Base-by-base conservation (phyloP, 2,113 vertebrate species). In the Peromyscus californicus region DNA sequence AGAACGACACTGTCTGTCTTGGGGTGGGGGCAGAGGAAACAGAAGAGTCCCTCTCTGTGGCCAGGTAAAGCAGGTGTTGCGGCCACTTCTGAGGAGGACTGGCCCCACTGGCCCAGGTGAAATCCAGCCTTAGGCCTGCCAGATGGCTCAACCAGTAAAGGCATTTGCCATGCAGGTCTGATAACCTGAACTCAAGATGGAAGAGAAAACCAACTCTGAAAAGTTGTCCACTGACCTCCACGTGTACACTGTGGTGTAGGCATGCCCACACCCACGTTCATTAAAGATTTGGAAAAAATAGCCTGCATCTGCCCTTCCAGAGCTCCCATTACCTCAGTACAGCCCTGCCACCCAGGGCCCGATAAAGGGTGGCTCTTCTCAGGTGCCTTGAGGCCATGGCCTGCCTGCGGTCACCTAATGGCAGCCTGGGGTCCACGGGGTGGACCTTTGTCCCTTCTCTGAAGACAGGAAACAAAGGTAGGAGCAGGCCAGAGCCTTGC, bases 21-120 rank as follows among this genome's bases (percentile, higher is more conserved):
- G 0, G 5, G 51, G 9, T 0, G 4, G 7, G 7, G 17, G 4
- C 0, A 12, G 19, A 70, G 48, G 33, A 7, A 42, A 17, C 13
- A 87, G 42, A 63, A 79, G 70, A 36, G 69, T 48, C 61, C n/a
- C 48, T 70, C 11, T n/a, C 0, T 2, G 0, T 9, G 22, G 54
- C 51, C 22, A 31, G 24, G 51, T 51, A 59, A n/a, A 92, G 65
- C 69, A 0, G 2, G 21, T 21, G 12, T 85, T 72, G 57, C 21
- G 57, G 21, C 48, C 42, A 13, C 48, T 45, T 48, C n/a, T 15
- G 31, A 61, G 22, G 31, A 45, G 17, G 51, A 48, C 59, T 61
- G 5, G 2, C 29, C 51, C 63, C 11, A 0, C 1, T 42, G 45
- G 11, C 57, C 93, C 45, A 33, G 39, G 78, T 90, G 89, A 70